Conservation (phyloP, 2,113 vertebrate genomes). For the Panthera tigris region DNA sequence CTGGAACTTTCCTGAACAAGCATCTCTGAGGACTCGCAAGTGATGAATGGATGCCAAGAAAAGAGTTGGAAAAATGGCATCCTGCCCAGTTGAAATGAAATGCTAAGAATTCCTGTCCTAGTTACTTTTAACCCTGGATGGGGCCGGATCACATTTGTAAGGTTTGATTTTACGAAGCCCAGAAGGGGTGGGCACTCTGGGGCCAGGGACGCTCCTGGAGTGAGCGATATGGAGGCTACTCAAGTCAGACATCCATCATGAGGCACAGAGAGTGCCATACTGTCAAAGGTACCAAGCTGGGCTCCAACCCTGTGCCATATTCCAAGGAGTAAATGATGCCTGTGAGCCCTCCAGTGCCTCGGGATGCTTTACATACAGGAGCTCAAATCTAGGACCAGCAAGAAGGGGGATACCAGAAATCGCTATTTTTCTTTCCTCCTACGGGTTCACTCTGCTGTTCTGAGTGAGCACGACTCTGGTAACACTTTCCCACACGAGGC, state of each 20-base stretch:
- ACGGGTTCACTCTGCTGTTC: background rate
- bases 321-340: background rate
- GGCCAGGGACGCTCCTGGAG: background rate
- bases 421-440: background rate
- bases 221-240: background rate
- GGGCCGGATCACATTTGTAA: background rate
- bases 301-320: background rate
- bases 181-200: background rate
- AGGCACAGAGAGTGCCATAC: background rate
- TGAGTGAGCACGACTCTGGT: fast-evolving
- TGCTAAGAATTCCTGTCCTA: constrained; percentile 62
- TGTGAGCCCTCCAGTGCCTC: too few relatives aligned
- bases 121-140: constrained; percentile 50
- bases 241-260: background rate
- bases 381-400: background rate
- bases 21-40: constrained; percentile 48
- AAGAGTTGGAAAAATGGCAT: constrained; percentile 70
- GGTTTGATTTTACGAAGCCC: background rate
- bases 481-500: background rate
- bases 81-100: constrained; percentile 57
- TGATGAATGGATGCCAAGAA: constrained; percentile 54
- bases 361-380: background rate
- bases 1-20: constrained; percentile 52
- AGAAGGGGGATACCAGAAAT: background rate
- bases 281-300: background rate